Evolutionary conservation across 2,113 vertebrate species (phyloP).

Genomic region (Eulemur rufifrons): DNA sequence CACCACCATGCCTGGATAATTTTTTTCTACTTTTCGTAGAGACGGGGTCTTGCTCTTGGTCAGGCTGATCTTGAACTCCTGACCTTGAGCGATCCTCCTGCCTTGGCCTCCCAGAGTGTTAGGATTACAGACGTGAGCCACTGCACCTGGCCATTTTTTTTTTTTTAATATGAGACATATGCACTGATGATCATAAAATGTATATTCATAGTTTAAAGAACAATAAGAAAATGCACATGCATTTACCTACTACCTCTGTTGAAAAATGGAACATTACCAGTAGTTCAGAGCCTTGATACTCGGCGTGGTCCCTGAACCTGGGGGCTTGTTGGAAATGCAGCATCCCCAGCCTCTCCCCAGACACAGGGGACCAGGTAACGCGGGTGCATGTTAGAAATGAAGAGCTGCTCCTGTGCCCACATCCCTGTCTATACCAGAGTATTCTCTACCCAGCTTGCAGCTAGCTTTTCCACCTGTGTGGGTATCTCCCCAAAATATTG

Average conservation of each 20-base stretch:
- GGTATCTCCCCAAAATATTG: neutral
- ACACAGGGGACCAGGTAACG: neutral
- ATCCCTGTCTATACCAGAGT: neutral
- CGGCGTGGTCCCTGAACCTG: accelerated
- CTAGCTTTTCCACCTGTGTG: neutral
- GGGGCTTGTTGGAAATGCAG: neutral
- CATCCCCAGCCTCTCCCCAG: neutral
- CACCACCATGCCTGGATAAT: too few species aligned
- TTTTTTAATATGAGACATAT: neutral
- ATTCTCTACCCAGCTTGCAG: neutral
- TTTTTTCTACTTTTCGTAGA: too few species aligned
- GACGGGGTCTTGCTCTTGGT: too few species aligned
- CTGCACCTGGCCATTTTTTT: too few species aligned
- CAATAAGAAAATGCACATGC: accelerated
- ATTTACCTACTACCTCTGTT: neutral
- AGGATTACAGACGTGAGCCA: too few species aligned
- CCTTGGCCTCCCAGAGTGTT: too few species aligned
- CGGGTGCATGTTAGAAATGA: accelerated
- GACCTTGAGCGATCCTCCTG: too few species aligned
- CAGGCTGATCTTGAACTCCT: too few species aligned
- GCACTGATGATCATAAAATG: neutral
- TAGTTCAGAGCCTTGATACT: neutral
- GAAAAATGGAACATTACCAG: neutral
- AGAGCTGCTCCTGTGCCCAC: neutral
- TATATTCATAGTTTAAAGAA: neutral